A percentile compares a stretch with the other conserved stretches of the same genome.
Conservation (phyloP, 2,888 invertebrate genomes). For the Eupeodes luniger region DNA sequence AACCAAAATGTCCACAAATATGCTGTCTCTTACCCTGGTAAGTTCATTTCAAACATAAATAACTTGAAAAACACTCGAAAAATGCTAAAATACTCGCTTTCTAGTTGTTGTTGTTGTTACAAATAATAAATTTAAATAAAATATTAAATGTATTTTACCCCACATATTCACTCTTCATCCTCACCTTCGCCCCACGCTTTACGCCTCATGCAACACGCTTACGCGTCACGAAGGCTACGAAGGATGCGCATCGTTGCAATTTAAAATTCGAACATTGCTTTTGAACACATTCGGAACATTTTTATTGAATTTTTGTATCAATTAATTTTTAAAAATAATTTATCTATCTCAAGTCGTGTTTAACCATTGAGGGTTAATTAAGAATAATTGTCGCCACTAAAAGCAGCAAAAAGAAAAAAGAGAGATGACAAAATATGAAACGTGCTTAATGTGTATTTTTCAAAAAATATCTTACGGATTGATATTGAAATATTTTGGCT, state of each 20-base stretch:
- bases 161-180: too few species aligned
- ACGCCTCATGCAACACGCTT: not conserved
- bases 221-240: conserved; percentile 14
- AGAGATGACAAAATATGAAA: not conserved
- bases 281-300: conserved; percentile 17
- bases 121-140: conserved; percentile 31
- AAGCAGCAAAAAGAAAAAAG: not conserved
- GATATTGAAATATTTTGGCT: conserved; percentile 40
- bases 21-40: conserved; percentile 77
- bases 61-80: conserved; percentile 40
- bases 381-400: conserved; percentile 39
- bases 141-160: not conserved
- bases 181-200: not conserved
- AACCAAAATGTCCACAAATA: conserved; percentile 73
- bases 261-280: conserved; percentile 16
- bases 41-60: conserved; percentile 60
- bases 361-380: conserved; percentile 63
- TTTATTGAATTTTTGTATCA: conserved; percentile 34
- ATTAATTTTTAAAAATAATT: conserved; percentile 36
- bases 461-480: conserved; percentile 15
- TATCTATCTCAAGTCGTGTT: conserved; percentile 37
- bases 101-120: conserved; percentile 36
- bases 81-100: conserved; percentile 13
- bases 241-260: conserved; percentile 53
- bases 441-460: conserved; percentile 3